Evolutionary conservation across 1,140 invertebrate genomes (phyloP).

Genomic region (Diplogasteroides magnus): DNA sequence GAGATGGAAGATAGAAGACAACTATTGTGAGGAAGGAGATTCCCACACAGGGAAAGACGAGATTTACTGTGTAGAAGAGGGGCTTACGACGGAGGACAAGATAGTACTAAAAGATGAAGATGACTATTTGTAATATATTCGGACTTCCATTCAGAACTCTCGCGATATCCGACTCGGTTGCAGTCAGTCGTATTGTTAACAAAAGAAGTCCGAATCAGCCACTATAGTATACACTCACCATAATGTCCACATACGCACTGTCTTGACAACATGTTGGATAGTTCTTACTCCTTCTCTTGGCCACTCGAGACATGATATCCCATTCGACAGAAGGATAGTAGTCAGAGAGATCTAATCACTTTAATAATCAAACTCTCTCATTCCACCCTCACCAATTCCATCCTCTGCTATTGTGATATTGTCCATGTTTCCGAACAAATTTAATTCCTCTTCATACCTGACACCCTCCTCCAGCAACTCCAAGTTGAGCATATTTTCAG

Average conservation of each 20-base stretch:
- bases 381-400: slow-evolving; percentile 54
- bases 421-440: slow-evolving; percentile 44
- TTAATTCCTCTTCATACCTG: slow-evolving; percentile 36
- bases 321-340: slow-evolving; percentile 97
- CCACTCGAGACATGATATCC: slow-evolving; percentile 95
- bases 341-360: slow-evolving; percentile 86
- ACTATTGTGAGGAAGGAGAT: slow-evolving; percentile 89
- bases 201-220: no score
- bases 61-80: slow-evolving; percentile 90
- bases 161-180: no score
- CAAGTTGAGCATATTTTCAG: slow-evolving; percentile 58
- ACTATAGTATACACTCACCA: no score
- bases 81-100: slow-evolving; percentile 75
- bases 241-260: slow-evolving; percentile 83
- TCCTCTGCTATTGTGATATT: slow-evolving; percentile 51
- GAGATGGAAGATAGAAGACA: slow-evolving; percentile 94
- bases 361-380: no score
- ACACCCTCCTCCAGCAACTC: slow-evolving; percentile 42
- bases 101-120: slow-evolving; percentile 51
- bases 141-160: no score
- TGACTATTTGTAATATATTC: background rate
- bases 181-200: no score
- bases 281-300: slow-evolving; percentile 75
- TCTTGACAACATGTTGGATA: slow-evolving; percentile 79
- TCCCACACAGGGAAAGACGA: slow-evolving; percentile 92